Conservation (phyloP, 2,888 invertebrate genomes). For the Carpatolechia fugitivella region DNA sequence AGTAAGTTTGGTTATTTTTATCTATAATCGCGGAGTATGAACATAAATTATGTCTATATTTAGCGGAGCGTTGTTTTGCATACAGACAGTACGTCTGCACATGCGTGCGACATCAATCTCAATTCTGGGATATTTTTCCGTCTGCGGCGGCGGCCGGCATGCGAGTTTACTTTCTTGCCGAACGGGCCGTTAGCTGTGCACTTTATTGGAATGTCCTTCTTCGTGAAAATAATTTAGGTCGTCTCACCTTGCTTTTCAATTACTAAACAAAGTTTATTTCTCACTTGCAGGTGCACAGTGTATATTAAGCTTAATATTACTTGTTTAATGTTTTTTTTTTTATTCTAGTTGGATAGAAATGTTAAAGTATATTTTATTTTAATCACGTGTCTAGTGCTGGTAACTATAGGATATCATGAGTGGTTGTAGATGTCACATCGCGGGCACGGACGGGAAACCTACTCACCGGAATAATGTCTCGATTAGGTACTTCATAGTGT, state of each 20-base stretch:
- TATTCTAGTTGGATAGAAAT: background rate
- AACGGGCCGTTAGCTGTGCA: conserved; percentile 6
- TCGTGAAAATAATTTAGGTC: conserved; percentile 3
- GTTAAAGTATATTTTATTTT: background rate
- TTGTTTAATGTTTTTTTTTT: no score
- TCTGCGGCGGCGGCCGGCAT: conserved; percentile 45
- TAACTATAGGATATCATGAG: conserved; percentile 27
- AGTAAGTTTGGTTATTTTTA: conserved; percentile 68
- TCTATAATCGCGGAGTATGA: conserved; percentile 76
- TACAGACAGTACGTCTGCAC: conserved; percentile 75
- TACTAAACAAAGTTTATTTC: conserved; percentile 2
- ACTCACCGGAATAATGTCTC: conserved; percentile 66
- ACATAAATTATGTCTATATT: conserved; percentile 78
- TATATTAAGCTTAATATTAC: no score
- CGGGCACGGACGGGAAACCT: conserved; percentile 49
- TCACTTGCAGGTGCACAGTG: background rate
- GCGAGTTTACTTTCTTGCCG: conserved; percentile 13
- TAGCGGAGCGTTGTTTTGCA: conserved; percentile 74
- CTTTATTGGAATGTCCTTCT: conserved; percentile 12
- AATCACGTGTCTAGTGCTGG: background rate
- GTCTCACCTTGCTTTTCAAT: conserved; percentile 3
- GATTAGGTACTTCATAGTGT: conserved; percentile 40
- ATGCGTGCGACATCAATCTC: conserved; percentile 78
- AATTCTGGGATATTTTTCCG: conserved; percentile 77
- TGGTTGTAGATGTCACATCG: conserved; percentile 53